phyloP scores from a whole-genome alignment of 2,888 invertebrate species.

The Polydesmus complanatus region DNA sequence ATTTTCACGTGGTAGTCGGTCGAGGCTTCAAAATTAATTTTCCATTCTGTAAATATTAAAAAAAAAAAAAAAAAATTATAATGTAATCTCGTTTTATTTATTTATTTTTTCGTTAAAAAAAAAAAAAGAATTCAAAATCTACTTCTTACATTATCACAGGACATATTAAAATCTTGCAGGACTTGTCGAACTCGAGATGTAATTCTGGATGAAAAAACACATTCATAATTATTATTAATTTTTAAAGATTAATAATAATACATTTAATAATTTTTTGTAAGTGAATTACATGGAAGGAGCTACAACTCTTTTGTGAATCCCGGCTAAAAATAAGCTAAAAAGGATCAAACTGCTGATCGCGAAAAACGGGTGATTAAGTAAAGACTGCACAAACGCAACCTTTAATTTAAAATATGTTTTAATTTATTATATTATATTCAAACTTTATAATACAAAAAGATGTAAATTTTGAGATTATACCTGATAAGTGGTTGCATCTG shows the following conservation, averaged over 20 bases:
- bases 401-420: slow-evolving; percentile 11
- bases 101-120: too few species aligned
- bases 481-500: slow-evolving; percentile 83
- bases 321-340: slow-evolving; percentile 75
- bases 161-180: slow-evolving; percentile 92
- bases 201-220: too few species aligned
- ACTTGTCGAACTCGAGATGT: slow-evolving; percentile 80
- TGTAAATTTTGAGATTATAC: slow-evolving; percentile 28
- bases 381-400: slow-evolving; percentile 75
- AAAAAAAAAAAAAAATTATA: slow-evolving; percentile 19
- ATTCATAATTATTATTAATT: too few species aligned
- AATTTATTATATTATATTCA: slow-evolving; percentile 1
- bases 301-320: slow-evolving; percentile 90
- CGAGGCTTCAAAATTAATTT: slow-evolving; percentile 85
- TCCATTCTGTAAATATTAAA: slow-evolving; percentile 45
- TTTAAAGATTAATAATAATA: slow-evolving; percentile 2
- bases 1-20: slow-evolving; percentile 40
- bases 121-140: too few species aligned
- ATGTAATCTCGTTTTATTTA: slow-evolving; percentile 14
- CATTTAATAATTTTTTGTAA: slow-evolving; percentile 8
- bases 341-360: slow-evolving; percentile 55
- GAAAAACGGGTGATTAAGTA: slow-evolving; percentile 89
- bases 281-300: slow-evolving; percentile 69
- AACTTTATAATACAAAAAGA: slow-evolving; percentile 1
- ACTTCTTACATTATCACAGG: slow-evolving; percentile 73